phyloP scores from a whole-genome alignment of 2,113 vertebrate species.

The Muscicapa adusta region DNA sequence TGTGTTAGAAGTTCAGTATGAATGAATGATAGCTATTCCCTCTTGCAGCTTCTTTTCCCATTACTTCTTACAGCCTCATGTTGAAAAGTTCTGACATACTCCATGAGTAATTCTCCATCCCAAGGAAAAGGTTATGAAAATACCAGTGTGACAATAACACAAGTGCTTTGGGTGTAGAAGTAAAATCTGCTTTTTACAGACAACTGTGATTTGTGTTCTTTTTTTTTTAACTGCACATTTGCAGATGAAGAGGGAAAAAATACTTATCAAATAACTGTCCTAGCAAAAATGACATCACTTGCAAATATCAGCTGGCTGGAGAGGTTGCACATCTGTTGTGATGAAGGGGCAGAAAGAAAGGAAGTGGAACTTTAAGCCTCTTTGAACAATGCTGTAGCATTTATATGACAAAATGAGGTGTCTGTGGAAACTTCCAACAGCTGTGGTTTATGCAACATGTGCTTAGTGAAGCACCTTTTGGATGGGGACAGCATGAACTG shows the following conservation, averaged over 20 bases:
- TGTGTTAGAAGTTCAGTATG: not conserved
- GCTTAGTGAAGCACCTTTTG: not conserved
- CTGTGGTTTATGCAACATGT: not conserved
- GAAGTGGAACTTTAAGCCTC: not conserved
- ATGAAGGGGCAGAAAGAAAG: not conserved
- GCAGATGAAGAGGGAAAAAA: not conserved
- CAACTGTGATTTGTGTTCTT: not conserved
- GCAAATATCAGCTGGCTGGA: not conserved
- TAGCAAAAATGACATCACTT: not conserved
- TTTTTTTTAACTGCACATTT: conserved; percentile 6
- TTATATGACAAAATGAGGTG: not conserved
- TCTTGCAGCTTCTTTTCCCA: not conserved
- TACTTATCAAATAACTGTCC: not conserved
- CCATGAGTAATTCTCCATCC: not conserved
- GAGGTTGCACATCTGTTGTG: not conserved
- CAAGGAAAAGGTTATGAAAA: conserved; percentile 57
- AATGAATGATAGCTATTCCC: not conserved
- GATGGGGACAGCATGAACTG: not conserved
- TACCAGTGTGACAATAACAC: not conserved
- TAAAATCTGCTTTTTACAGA: not conserved
- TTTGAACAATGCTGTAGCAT: not conserved
- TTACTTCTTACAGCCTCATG: not conserved
- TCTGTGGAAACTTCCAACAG: not conserved
- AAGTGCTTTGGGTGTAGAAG: not conserved
- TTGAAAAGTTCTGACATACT: conserved; percentile 6